A percentile compares a stretch with the other conserved stretches of the same genome.
These are phyloP conservation scores for Mesocricetus auratus DNA, from an alignment of 2,113 vertebrate genomes.

Conservation along the genomic window DNA sequence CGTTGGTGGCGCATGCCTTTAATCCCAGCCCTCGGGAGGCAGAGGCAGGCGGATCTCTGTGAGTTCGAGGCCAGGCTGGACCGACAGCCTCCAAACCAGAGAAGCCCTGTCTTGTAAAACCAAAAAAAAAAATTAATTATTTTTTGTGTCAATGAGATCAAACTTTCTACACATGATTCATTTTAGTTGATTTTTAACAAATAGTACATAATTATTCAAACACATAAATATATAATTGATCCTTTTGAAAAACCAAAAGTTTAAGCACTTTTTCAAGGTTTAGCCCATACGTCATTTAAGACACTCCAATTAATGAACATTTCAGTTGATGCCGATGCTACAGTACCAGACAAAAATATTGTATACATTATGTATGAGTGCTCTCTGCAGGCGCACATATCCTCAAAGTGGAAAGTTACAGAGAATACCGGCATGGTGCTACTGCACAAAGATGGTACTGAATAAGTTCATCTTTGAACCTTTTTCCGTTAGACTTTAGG, in stretches of 20 bases:
- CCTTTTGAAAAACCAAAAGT: constrained; percentile 3
- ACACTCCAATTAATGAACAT: background rate
- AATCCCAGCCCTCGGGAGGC: too few species aligned
- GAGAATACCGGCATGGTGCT: background rate
- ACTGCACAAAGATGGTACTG: background rate
- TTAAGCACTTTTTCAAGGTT: constrained; percentile 39
- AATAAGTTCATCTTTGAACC: background rate
- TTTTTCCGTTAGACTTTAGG: background rate
- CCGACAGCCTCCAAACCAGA: too few species aligned
- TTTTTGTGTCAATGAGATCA: constrained; percentile 29
- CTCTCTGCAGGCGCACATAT: background rate
- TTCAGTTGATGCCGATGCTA: background rate
- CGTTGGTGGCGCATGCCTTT: too few species aligned
- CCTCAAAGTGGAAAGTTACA: background rate
- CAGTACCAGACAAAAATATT: background rate
- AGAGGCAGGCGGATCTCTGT: too few species aligned
- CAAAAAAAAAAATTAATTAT: constrained; percentile 19
- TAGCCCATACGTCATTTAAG: background rate
- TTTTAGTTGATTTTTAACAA: constrained; percentile 22
- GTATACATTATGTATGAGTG: background rate
- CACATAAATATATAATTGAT: constrained; percentile 11
- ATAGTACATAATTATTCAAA: constrained; percentile 2
- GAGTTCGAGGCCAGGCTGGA: too few species aligned
- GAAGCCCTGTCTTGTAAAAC: too few species aligned
- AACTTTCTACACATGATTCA: background rate